Evolutionary conservation across 2,797 vertebrate species (phyloP), one percentile per base, ranked within the genome.

Genomic region (Hypotaenidia okinawae): DNA sequence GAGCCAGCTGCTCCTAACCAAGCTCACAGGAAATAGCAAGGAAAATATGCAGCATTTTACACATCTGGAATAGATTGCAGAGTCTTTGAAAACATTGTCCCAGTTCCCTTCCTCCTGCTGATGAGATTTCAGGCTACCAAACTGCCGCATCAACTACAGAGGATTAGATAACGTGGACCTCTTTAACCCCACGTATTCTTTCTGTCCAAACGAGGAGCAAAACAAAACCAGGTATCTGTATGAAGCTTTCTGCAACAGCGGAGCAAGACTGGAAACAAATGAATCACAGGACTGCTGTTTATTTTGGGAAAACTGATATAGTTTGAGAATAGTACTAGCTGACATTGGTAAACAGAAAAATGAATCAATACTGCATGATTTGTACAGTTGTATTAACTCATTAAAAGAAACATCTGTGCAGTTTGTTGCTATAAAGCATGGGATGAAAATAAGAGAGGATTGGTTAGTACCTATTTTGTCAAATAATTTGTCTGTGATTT

Each of bases 21-120:
- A 91, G 73, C 88, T 94, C 96, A 97, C 89, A 97, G 96, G 90
- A 97, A 97, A 97, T 95, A 95, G 95, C 95, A 96, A 95, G 78
- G 72, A 87, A 97, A 94, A 85, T 93, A 95, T 80, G 72, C 69
- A 95, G 94, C 84, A 94, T 74, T 64, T 94, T 75, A 96, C 90
- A 93, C 84, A 96, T 97, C 90, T 97, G 94, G 90, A 97, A 96
- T 39, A 91, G 73, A 96, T 96, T 79, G 91, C 69, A 94, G 74
- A 75, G 52, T 68, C 95, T 97, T 94, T 94, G 87, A 96, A 97
- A 97, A 87, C 54, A 94, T 69, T 83, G 96, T 95, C 90, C 88
- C 76, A 82, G 86, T 93, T 94, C 76, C 67, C 74, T 87, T 97
- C 72, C 77, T 90, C 94, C 87, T 87, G 73, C 89, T 95, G 93